Base-by-base conservation (phyloP, 2,888 invertebrate genomes). In the Stenolophus ochropezus region DNA sequence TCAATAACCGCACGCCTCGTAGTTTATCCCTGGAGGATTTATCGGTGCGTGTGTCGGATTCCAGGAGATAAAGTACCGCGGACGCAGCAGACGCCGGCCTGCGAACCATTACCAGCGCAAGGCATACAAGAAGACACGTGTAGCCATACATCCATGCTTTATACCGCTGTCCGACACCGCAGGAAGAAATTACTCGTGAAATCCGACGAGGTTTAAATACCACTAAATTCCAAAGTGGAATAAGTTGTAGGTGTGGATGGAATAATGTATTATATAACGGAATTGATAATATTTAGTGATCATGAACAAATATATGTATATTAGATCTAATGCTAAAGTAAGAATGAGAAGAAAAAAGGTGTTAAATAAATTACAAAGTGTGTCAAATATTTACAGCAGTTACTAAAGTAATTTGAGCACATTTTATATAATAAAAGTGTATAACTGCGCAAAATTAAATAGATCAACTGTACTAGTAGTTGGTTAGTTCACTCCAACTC, bases 1-100 rank as follows among this genome's bases (percentile, higher is more conserved):
- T 42, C 33, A 42, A 42, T 42, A 42, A 42, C 8, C 33, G 33
- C 65, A 69, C 65, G 8, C 18, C 27, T 69, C 65, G 33, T 27
- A 14, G 65, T 27, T 18, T 42, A 42, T 42, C 33, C 33, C 33
- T 42, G 33, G 33, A 42, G 33, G 11, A 42, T 42, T 42, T 42
- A 42, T 42, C 53, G 51, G 18, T 74, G 74, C 74, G 74, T 73
- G 74, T 53, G 51, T 74, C 49, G 74, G 53, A 74, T 74, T 74
- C 74, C 74, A 14, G 25, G 20, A 51, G 53, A 74, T 74, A 74
- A 74, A 74, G 51, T 27, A 21, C 74, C 23, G 51, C n/a, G 23
- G 21, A 42, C 0, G 33, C 33, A 11, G 4, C 33, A 42, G 33
- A 42, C 33, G 33, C 33, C 33, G 33, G 33, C 33, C 8, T 42